A percentile compares a stretch with the other conserved stretches of the same genome.
phyloP scores from a whole-genome alignment of 2,113 vertebrate species.

The Scopus umbretta region DNA sequence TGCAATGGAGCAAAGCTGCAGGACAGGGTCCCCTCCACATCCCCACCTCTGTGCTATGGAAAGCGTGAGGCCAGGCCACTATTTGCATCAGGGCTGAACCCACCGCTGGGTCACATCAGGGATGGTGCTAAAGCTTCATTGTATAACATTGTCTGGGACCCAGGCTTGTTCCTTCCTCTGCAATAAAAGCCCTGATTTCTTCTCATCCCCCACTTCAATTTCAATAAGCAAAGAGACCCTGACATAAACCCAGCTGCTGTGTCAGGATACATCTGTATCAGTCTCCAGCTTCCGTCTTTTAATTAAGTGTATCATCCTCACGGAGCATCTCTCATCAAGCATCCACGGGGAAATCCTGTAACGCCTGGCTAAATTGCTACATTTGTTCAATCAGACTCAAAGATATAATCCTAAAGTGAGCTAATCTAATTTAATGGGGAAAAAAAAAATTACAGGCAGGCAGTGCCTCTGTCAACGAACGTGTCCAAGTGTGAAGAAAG shows the following conservation, averaged over 20 bases:
- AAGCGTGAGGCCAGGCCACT: not conserved
- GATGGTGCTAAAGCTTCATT: not conserved
- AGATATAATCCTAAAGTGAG: slow-evolving; percentile 32
- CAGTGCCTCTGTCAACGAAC: not conserved
- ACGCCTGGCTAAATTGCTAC: slow-evolving; percentile 58
- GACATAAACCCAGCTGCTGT: slow-evolving; percentile 44
- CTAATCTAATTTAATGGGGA: slow-evolving; percentile 45
- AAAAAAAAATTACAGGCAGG: not conserved
- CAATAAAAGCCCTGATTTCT: not conserved
- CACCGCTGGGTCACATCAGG: fast-evolving
- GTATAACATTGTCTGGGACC: not conserved
- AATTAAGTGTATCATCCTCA: slow-evolving; percentile 44
- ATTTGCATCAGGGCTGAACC: not conserved
- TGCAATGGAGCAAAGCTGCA: not conserved
- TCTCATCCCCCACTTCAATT: not conserved
- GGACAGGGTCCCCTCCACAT: not conserved
- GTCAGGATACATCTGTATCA: slow-evolving; percentile 50
- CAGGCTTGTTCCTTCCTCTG: not conserved
- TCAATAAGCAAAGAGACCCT: not conserved
- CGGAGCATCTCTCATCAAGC: slow-evolving; percentile 21
- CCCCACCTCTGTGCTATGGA: not conserved
- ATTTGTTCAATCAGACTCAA: slow-evolving; percentile 59
- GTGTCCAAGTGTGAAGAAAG: slow-evolving; percentile 35
- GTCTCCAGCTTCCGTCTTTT: slow-evolving; percentile 7
- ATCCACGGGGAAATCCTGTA: slow-evolving; percentile 53